Conservation (phyloP, 2,797 vertebrate species). For the Melopsittacus undulatus region DNA sequence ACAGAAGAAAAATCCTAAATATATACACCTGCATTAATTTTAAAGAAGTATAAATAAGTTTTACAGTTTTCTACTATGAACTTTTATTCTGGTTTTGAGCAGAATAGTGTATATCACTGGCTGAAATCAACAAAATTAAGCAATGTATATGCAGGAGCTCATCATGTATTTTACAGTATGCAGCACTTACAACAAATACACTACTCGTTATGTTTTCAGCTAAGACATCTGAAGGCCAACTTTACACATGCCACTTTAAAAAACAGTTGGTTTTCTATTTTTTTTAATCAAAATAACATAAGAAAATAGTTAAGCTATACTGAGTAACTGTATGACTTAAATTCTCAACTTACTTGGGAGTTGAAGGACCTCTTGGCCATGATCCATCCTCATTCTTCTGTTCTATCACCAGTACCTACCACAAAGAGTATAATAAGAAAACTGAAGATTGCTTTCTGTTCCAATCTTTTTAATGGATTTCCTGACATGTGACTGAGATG, state of each 20-base stretch:
- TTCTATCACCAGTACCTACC: slow-evolving; percentile 97
- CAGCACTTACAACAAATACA: not conserved
- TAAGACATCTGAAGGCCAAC: not conserved
- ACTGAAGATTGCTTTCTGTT: not conserved
- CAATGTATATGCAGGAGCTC: not conserved
- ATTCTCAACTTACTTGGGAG: slow-evolving; percentile 88
- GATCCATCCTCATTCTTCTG: slow-evolving; percentile 96
- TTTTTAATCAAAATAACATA: not conserved
- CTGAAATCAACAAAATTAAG: not conserved
- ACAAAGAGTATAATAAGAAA: not conserved
- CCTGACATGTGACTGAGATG: not conserved
- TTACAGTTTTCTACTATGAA: not conserved
- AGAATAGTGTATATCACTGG: not conserved
- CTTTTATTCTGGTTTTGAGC: not conserved
- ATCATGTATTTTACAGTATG: not conserved
- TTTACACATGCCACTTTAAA: not conserved
- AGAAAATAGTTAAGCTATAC: not conserved
- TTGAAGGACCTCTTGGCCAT: slow-evolving; percentile 93
- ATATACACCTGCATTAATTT: not conserved
- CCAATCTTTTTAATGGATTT: not conserved
- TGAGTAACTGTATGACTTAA: not conserved
- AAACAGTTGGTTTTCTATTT: not conserved
- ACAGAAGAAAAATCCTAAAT: not conserved
- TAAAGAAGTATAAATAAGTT: not conserved
- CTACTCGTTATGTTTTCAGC: not conserved